Evolutionary conservation across 2,113 vertebrate genomes (phyloP).

Genomic region (Thoracochromis brauschi): DNA sequence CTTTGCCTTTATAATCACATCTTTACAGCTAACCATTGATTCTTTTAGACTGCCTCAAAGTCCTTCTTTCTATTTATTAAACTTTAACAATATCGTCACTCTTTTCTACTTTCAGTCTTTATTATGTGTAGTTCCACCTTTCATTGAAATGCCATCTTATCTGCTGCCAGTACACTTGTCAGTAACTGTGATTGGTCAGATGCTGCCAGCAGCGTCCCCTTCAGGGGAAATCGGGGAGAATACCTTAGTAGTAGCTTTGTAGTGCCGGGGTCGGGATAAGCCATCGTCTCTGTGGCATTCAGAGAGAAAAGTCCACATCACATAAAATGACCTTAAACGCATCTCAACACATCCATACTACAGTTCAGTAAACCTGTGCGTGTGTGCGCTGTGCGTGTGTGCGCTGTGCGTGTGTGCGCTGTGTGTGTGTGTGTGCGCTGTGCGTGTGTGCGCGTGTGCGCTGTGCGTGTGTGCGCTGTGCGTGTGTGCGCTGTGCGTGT

Average conservation of each 20-base stretch:
- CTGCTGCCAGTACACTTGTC: not conserved
- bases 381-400: fast-evolving
- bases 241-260: not conserved
- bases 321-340: not conserved
- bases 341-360: not conserved
- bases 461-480: too few relatives aligned
- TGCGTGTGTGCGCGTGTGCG: too few relatives aligned
- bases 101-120: not conserved
- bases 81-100: fast-evolving
- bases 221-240: fast-evolving
- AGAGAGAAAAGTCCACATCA: not conserved
- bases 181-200: not conserved
- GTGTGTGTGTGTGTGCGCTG: fast-evolving
- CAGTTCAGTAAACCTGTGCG: not conserved
- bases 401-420: fast-evolving
- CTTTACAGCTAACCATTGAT: not conserved
- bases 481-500: fast-evolving
- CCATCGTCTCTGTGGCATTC: not conserved
- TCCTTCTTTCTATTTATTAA: not conserved
- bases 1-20: not conserved
- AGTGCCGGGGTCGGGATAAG: not conserved
- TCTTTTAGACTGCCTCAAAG: not conserved
- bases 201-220: not conserved
- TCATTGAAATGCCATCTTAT: not conserved
- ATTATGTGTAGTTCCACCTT: not conserved